These are phyloP conservation scores for Ophioderma brevispina DNA, from an alignment of 35 echinoderm and acorn worm species.

Conservation along the genomic window DNA sequence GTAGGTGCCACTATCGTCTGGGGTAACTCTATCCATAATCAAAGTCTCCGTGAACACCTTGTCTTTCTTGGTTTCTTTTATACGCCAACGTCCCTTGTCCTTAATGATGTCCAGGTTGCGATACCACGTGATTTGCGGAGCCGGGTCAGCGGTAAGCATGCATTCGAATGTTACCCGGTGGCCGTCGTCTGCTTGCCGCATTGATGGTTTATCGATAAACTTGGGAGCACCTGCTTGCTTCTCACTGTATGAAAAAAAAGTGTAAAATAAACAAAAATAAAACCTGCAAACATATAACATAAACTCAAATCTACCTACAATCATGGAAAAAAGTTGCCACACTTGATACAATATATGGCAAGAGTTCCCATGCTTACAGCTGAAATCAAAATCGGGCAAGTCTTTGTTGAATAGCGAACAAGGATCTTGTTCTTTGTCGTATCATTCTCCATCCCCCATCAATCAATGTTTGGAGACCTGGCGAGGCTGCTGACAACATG, in stretches of 20 bases:
- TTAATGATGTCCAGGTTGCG: slow-evolving; percentile 54
- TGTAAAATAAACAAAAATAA: too few species aligned
- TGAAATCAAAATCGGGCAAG: too few species aligned
- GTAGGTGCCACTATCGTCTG: slow-evolving; percentile 82
- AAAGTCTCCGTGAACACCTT: slow-evolving; percentile 56
- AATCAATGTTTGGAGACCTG: too few species aligned
- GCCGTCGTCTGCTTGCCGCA: slow-evolving; percentile 90
- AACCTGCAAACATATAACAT: too few species aligned
- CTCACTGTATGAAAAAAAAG: background rate
- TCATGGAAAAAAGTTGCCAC: too few species aligned
- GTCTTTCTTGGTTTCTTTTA: slow-evolving; percentile 54
- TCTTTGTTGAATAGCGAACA: too few species aligned
- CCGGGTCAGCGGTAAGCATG: slow-evolving; percentile 49
- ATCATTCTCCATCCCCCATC: too few species aligned
- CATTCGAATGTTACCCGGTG: slow-evolving; percentile 71
- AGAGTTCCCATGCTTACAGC: too few species aligned
- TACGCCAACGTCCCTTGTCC: slow-evolving; percentile 68
- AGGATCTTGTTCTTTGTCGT: too few species aligned
- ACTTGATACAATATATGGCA: too few species aligned
- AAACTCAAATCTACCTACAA: too few species aligned
- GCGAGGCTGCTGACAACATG: too few species aligned
- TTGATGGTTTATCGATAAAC: slow-evolving; percentile 74
- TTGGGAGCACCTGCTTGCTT: slow-evolving; percentile 40
- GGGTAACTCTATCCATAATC: slow-evolving; percentile 79
- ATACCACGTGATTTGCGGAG: slow-evolving; percentile 75